Evolutionary conservation across 2,888 invertebrate genomes (phyloP).

Genomic region (Crepidodera aurea): DNA sequence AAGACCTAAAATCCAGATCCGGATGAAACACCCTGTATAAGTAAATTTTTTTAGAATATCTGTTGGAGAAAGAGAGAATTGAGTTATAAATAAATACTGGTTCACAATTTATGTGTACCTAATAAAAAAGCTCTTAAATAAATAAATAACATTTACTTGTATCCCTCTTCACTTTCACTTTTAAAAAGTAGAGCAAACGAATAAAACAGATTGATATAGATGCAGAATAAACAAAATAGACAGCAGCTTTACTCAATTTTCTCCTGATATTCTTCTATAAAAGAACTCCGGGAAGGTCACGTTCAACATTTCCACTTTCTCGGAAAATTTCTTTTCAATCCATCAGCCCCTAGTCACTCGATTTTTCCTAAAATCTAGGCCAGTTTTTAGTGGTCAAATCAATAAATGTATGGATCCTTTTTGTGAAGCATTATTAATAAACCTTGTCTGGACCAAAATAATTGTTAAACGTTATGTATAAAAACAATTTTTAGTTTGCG

Average conservation of each 20-base stretch:
- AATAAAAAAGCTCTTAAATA: background rate
- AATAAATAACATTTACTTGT: background rate
- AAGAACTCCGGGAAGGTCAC: constrained; percentile 5
- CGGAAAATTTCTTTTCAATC: constrained; percentile 8
- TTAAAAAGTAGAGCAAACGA: background rate
- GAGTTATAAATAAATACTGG: too few species aligned
- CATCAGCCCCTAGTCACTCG: constrained; percentile 1
- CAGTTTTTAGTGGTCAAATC: too few species aligned
- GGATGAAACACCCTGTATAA: too few species aligned
- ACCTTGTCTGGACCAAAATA: too few species aligned
- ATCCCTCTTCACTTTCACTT: background rate
- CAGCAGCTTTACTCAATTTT: constrained; percentile 11
- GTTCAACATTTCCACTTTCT: constrained; percentile 2
- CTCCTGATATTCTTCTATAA: constrained; percentile 1
- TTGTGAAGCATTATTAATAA: too few species aligned
- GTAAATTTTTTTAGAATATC: too few species aligned
- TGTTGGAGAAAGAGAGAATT: too few species aligned
- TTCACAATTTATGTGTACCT: too few species aligned
- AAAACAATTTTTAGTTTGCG: too few species aligned
- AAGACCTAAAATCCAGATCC: too few species aligned
- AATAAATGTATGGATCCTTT: too few species aligned
- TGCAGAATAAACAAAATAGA: constrained; percentile 17
- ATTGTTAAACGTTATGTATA: too few species aligned
- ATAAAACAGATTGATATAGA: constrained; percentile 14
- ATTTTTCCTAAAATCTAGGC: background rate